A percentile compares a stretch with the other conserved stretches of the same genome.
phyloP scores from a whole-genome alignment of 2,888 invertebrate species.

The Nomada goodeniana region DNA sequence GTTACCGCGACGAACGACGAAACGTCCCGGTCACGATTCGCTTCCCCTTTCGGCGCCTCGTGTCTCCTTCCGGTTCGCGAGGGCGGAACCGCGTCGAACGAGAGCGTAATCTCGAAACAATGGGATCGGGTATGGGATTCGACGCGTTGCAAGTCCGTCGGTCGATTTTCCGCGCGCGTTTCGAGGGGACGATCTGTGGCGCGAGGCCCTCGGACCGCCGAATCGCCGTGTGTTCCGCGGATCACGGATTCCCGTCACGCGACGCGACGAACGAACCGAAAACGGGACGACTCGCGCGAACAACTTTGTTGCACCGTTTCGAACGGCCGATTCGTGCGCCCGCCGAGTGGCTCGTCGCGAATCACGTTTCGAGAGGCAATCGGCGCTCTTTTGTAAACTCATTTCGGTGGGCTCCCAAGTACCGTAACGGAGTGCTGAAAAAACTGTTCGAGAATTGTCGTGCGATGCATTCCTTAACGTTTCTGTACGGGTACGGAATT shows the following conservation, averaged over 20 bases:
- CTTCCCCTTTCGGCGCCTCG: background rate
- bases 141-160: slow-evolving; percentile 9
- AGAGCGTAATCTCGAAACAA: slow-evolving; percentile 14
- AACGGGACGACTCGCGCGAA: slow-evolving; percentile 7
- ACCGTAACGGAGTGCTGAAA: background rate
- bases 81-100: background rate
- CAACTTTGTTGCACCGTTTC: slow-evolving; percentile 19
- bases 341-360: slow-evolving; percentile 3
- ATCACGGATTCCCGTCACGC: slow-evolving; percentile 12
- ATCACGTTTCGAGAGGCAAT: slow-evolving; percentile 5
- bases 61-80: background rate
- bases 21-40: background rate
- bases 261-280: background rate
- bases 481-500: too few relatives aligned
- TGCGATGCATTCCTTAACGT: too few relatives aligned
- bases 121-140: background rate
- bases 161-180: slow-evolving; percentile 4
- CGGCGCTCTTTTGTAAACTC: background rate
- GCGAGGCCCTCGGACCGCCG: background rate
- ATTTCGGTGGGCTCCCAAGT: background rate
- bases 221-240: slow-evolving; percentile 4
- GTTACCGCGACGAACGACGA: background rate
- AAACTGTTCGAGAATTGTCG: too few relatives aligned
- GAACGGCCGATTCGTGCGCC: slow-evolving; percentile 2
- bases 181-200: too few relatives aligned